Percentiles rank a stretch among this genome's conserved stretches.
These are phyloP conservation scores for Nymphalis urticae DNA, from an alignment of 2,888 invertebrate genomes.

Conservation along the genomic window DNA sequence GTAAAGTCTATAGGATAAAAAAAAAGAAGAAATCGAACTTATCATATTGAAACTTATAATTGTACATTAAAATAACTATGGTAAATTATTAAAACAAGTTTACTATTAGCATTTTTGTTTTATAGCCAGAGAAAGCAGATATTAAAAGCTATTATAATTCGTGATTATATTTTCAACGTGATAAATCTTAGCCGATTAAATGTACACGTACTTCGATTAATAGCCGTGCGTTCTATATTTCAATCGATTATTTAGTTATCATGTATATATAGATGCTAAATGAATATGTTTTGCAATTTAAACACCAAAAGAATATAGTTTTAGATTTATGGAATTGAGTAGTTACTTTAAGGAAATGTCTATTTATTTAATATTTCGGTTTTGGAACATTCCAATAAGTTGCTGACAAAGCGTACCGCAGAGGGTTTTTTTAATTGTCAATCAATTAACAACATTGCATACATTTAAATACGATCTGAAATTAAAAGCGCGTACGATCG, in stretches of 20 bases:
- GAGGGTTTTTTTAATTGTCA: too few species aligned
- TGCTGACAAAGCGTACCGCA: neutral
- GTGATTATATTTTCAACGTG: neutral
- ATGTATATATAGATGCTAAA: neutral
- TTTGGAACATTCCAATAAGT: neutral
- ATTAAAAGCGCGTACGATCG: neutral
- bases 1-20: neutral
- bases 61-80: too few species aligned
- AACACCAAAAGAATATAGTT: slow-evolving; percentile 16
- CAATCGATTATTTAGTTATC: neutral
- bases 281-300: slow-evolving; percentile 1
- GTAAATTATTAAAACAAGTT: too few species aligned
- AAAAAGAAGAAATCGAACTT: too few species aligned
- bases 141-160: neutral
- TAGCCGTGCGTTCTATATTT: neutral
- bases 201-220: neutral
- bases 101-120: too few species aligned
- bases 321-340: slow-evolving; percentile 29
- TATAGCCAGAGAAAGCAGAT: too few species aligned
- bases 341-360: slow-evolving; percentile 7
- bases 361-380: neutral
- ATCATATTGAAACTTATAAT: too few species aligned
- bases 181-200: slow-evolving; percentile 1
- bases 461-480: neutral
- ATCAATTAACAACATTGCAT: neutral